Conservation (phyloP, 2,797 vertebrate species). For the Oophaga sylvatica region DNA sequence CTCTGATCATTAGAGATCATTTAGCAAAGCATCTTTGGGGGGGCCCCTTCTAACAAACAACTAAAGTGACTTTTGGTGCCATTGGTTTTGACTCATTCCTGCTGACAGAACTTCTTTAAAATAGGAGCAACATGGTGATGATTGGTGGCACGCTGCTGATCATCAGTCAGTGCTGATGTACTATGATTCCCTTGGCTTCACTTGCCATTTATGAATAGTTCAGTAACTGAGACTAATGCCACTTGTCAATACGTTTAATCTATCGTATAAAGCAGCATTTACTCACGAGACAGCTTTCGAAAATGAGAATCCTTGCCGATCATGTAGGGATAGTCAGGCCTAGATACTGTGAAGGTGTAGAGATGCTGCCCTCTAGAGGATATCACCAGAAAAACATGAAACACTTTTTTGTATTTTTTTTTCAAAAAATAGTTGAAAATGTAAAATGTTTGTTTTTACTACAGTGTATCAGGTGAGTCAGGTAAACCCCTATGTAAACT, state of each 20-base stretch:
- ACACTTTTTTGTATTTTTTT: neutral
- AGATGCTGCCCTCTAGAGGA: slow-evolving; percentile 34
- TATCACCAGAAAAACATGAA: neutral
- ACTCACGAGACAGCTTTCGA: neutral
- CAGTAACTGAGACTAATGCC: slow-evolving; percentile 9
- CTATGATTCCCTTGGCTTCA: neutral
- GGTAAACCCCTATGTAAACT: too few relatives aligned
- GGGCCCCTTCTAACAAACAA: neutral
- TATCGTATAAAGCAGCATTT: neutral
- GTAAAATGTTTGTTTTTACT: neutral
- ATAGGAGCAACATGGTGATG: neutral
- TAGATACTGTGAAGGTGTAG: neutral
- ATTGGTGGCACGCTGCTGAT: neutral
- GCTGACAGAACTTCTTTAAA: neutral
- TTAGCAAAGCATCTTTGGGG: neutral
- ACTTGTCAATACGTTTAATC: neutral
- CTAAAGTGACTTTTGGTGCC: neutral
- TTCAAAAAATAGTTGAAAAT: neutral
- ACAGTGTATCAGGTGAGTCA: too few relatives aligned
- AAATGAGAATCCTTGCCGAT: neutral
- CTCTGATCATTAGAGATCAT: neutral
- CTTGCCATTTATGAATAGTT: neutral
- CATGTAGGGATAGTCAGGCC: neutral
- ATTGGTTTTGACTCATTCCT: neutral
- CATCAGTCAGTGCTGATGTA: neutral